phyloP scores from a whole-genome alignment of 2,888 invertebrate species.

The Mactromeris polynyma region DNA sequence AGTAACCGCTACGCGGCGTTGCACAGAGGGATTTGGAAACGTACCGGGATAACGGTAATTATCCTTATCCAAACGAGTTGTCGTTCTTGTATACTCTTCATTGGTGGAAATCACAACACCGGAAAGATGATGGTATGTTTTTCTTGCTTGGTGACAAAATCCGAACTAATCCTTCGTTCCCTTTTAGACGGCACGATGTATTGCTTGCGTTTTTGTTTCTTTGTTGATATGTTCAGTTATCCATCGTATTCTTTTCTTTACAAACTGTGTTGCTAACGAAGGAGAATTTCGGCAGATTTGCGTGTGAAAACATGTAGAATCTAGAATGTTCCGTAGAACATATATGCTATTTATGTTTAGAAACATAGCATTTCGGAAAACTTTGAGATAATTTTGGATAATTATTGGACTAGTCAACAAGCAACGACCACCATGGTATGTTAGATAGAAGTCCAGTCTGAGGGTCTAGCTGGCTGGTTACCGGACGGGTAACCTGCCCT shows the following conservation, averaged over 20 bases:
- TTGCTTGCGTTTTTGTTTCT: not conserved
- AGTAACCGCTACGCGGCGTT: no score
- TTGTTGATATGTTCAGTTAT: not conserved
- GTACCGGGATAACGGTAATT: not conserved
- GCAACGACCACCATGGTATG: not conserved
- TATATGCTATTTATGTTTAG: not conserved
- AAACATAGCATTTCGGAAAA: not conserved
- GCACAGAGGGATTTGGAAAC: no score
- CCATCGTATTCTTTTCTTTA: not conserved
- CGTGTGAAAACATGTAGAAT: constrained; percentile 33
- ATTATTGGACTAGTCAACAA: not conserved
- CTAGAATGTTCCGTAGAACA: constrained; percentile 19
- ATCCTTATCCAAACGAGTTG: not conserved
- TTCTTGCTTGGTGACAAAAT: not conserved
- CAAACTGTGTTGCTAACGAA: not conserved
- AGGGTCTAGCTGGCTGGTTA: no score
- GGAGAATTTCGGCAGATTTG: not conserved
- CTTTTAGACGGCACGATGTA: not conserved
- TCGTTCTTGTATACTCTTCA: constrained; percentile 15
- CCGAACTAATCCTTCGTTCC: not conserved
- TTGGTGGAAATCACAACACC: not conserved
- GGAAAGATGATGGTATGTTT: not conserved
- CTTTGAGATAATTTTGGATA: not conserved
- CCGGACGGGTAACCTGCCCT: no score
- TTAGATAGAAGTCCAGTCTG: no score